Conservation (phyloP, 2,888 invertebrate species). For the Deroplatys truncata region DNA sequence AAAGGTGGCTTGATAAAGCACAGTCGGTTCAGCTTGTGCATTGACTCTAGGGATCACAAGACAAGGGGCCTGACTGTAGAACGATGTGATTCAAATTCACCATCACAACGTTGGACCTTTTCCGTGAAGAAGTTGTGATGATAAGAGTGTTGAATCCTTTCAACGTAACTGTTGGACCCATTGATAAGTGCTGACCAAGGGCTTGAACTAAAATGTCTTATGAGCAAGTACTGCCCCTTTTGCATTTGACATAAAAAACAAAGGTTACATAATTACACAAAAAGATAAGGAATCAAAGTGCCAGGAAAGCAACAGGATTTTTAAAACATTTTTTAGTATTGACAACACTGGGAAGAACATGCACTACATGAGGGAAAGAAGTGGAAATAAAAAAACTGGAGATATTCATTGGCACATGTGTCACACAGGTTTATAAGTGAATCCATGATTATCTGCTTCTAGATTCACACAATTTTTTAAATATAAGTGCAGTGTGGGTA, state of each 20-base stretch:
- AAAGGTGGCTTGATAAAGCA: conserved; percentile 65
- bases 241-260: not conserved
- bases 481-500: not conserved
- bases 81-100: conserved; percentile 61
- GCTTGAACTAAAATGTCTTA: not conserved
- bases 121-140: conserved; percentile 35
- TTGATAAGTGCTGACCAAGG: not conserved
- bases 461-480: not conserved
- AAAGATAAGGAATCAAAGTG: not conserved
- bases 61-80: conserved; percentile 61
- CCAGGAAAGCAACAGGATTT: not conserved
- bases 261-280: not conserved
- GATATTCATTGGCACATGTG: not conserved
- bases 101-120: conserved; percentile 65
- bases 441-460: not conserved
- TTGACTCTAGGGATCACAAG: conserved; percentile 61
- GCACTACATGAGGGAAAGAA: not conserved
- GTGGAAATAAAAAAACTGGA: not conserved
- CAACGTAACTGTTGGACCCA: not conserved
- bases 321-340: not conserved
- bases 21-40: conserved; percentile 69
- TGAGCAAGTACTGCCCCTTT: not conserved
- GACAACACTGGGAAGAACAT: not conserved
- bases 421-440: not conserved
- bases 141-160: not conserved